A percentile compares a stretch with the other conserved stretches of the same genome.
Conservation (phyloP, 35 echinoderm and acorn worm species). For the Hemicentrotus pulcherrimus region DNA sequence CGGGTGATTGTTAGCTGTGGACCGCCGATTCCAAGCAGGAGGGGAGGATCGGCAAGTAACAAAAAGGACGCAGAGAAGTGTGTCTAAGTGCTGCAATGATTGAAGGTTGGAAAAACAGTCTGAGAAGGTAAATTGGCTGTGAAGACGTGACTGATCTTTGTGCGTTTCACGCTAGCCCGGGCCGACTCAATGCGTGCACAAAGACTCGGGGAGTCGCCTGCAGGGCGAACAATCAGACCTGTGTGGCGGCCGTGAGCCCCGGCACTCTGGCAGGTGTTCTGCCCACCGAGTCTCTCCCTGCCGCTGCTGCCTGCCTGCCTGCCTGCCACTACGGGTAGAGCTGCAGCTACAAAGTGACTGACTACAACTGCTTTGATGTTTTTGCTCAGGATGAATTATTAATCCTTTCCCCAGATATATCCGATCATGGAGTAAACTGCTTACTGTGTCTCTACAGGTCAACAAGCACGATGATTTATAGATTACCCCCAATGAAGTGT, state of each 20-base stretch:
- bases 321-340: background rate
- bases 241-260: slow-evolving; percentile 49
- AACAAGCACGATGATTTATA: background rate
- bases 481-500: slow-evolving; percentile 2
- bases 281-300: background rate
- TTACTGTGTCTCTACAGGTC: background rate
- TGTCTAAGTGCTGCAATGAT: slow-evolving; percentile 49
- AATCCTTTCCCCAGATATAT: background rate
- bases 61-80: slow-evolving; percentile 43
- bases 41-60: slow-evolving; percentile 1
- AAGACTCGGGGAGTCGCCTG: slow-evolving; percentile 44
- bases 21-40: background rate
- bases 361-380: background rate
- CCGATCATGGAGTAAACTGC: slow-evolving; percentile 8
- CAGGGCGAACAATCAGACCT: slow-evolving; percentile 51
- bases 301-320: background rate
- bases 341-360: background rate
- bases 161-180: slow-evolving; percentile 49
- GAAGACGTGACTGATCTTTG: slow-evolving; percentile 53
- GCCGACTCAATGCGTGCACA: slow-evolving; percentile 34
- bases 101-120: slow-evolving; percentile 46
- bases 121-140: slow-evolving; percentile 46
- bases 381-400: background rate
- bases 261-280: slow-evolving; percentile 45
- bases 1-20: slow-evolving; percentile 3